These are phyloP conservation scores for Pasiphila rectangulata DNA, from an alignment of 2,888 invertebrate species.

Conservation along the genomic window DNA sequence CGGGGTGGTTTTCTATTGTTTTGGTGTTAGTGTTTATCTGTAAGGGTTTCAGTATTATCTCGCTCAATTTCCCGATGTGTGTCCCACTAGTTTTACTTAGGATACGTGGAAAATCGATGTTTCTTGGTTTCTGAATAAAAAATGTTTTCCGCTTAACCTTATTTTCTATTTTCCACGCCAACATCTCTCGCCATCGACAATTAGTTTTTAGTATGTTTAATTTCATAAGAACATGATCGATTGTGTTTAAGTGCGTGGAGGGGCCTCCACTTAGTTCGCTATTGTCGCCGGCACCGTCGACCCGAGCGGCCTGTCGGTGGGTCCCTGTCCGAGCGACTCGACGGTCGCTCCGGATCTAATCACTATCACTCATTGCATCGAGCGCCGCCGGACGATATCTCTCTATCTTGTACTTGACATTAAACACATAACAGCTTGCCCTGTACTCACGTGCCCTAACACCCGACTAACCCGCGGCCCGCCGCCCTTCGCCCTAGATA, in stretches of 20 bases:
- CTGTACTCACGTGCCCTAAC: slow-evolving; percentile 53
- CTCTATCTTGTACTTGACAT: slow-evolving; percentile 31
- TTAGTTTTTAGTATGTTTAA: slow-evolving; percentile 17
- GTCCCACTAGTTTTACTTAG: slow-evolving; percentile 37
- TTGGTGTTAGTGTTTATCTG: slow-evolving; percentile 22
- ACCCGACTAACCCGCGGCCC: slow-evolving; percentile 48
- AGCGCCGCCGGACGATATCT: slow-evolving; percentile 8
- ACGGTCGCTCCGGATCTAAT: slow-evolving; percentile 5
- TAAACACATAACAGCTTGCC: slow-evolving; percentile 45
- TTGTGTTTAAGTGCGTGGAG: slow-evolving; percentile 51
- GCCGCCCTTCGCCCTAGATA: slow-evolving; percentile 29
- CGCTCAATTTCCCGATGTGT: slow-evolving; percentile 32
- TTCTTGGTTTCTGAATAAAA: slow-evolving; percentile 51
- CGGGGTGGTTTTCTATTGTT: slow-evolving; percentile 39
- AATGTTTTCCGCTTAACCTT: slow-evolving; percentile 52
- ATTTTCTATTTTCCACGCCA: slow-evolving; percentile 69
- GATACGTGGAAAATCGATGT: slow-evolving; percentile 58
- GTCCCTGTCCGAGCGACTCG: slow-evolving; percentile 3
- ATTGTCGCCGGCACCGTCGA: slow-evolving; percentile 9
- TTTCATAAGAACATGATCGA: slow-evolving; percentile 39
- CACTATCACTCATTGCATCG: slow-evolving; percentile 7
- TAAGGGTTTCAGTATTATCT: slow-evolving; percentile 30
- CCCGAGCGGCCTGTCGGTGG: slow-evolving; percentile 11
- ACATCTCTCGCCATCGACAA: slow-evolving; percentile 15
- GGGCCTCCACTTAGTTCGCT: slow-evolving; percentile 30